A percentile compares a stretch with the other conserved stretches of the same genome.
These are phyloP conservation scores for Phasia obesa DNA, from an alignment of 2,888 invertebrate species.

Conservation along the genomic window DNA sequence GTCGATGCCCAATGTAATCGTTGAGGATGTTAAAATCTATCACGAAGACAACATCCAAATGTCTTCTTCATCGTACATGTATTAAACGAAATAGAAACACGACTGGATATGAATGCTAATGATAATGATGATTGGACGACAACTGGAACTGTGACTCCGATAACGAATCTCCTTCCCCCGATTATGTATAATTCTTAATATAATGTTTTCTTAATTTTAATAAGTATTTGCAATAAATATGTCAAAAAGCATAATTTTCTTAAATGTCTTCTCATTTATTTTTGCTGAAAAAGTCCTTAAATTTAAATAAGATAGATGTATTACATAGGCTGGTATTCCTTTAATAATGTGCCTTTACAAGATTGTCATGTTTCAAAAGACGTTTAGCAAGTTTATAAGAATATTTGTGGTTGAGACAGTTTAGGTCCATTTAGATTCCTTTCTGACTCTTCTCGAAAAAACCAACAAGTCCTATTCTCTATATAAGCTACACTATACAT, in stretches of 20 bases:
- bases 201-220: slow-evolving; percentile 49
- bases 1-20: slow-evolving; percentile 74
- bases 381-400: too few relatives aligned
- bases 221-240: slow-evolving; percentile 64
- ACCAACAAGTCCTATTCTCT: too few relatives aligned
- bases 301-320: too few relatives aligned
- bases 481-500: too few relatives aligned
- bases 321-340: too few relatives aligned
- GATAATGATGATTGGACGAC: not conserved
- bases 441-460: too few relatives aligned
- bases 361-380: too few relatives aligned
- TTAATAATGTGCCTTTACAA: too few relatives aligned
- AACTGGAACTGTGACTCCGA: slow-evolving; percentile 3
- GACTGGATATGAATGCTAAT: not conserved
- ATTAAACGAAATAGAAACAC: slow-evolving; percentile 11
- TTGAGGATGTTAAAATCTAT: slow-evolving; percentile 76
- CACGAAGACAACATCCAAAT: slow-evolving; percentile 73
- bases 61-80: not conserved
- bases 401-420: too few relatives aligned
- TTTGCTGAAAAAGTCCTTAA: not conserved
- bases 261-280: not conserved
- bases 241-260: slow-evolving; percentile 53
- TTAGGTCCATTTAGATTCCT: too few relatives aligned
- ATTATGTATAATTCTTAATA: slow-evolving; percentile 22
- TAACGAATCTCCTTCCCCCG: not conserved